Conservation (phyloP, 2,113 vertebrate species). For the Bos javanicus region DNA sequence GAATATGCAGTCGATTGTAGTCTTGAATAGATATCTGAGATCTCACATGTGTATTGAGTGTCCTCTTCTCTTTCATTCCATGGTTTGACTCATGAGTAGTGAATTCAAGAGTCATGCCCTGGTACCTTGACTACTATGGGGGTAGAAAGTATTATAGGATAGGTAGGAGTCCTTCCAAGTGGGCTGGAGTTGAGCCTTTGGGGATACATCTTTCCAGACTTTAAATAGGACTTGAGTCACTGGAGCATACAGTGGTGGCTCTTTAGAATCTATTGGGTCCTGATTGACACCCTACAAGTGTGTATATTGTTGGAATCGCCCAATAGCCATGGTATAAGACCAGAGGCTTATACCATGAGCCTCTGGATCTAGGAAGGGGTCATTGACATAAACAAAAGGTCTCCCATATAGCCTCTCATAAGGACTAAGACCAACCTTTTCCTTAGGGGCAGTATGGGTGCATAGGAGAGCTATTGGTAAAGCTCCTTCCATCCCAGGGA, state of each 20-base stretch:
- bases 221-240: neutral
- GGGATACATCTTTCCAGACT: neutral
- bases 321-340: neutral
- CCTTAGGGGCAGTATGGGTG: neutral
- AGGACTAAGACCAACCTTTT: neutral
- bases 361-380: neutral
- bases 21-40: neutral
- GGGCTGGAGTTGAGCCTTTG: neutral
- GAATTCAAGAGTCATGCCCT: neutral
- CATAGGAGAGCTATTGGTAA: neutral
- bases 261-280: neutral
- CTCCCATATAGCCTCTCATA: neutral
- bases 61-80: neutral
- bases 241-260: neutral
- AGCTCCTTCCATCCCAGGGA: neutral
- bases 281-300: neutral
- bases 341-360: neutral
- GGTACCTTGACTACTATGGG: neutral
- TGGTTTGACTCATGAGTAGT: neutral
- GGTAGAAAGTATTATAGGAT: neutral
- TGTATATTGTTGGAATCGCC: neutral
- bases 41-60: neutral
- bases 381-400: neutral
- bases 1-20: neutral
- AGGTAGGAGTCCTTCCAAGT: neutral